A percentile compares a stretch with the other conserved stretches of the same genome.
phyloP scores from a whole-genome alignment of 1,140 invertebrate species.

The Chionoecetes opilio region DNA sequence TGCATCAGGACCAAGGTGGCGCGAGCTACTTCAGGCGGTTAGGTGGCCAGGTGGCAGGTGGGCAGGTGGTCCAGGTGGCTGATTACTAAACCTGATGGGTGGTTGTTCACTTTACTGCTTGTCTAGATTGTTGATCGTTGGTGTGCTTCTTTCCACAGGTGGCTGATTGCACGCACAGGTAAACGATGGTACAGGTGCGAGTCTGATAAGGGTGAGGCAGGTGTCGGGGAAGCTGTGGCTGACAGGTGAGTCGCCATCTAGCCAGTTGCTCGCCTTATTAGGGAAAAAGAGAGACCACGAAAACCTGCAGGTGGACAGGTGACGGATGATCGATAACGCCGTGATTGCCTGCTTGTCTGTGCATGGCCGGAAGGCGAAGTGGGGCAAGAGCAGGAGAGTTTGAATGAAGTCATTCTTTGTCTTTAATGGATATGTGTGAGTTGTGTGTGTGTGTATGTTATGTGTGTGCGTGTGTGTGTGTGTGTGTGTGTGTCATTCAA shows the following conservation, averaged over 20 bases:
- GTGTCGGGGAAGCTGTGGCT: not conserved
- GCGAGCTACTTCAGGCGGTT: not conserved
- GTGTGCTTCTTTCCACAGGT: slow-evolving; percentile 11
- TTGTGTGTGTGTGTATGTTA: too few species aligned
- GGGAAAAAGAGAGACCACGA: not conserved
- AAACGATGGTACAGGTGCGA: slow-evolving; percentile 10
- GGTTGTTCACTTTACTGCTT: not conserved
- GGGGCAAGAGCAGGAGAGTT: not conserved
- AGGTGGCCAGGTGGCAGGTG: not conserved
- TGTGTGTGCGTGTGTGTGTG: too few species aligned
- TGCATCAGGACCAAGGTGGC: not conserved
- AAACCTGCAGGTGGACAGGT: not conserved
- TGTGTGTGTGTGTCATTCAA: too few species aligned
- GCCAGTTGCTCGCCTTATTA: not conserved
- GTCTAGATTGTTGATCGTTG: slow-evolving; percentile 6
- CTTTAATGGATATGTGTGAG: not conserved
- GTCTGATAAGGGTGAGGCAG: not conserved
- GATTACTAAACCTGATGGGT: not conserved
- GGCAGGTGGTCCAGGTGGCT: slow-evolving; percentile 22
- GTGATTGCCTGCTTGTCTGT: not conserved
- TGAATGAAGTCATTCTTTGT: not conserved
- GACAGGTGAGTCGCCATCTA: not conserved
- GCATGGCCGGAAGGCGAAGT: not conserved
- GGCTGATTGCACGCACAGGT: not conserved
- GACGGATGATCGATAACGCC: not conserved